Evolutionary conservation across 2,888 invertebrate species (phyloP).

Genomic region (Tetragonula carbonaria): DNA sequence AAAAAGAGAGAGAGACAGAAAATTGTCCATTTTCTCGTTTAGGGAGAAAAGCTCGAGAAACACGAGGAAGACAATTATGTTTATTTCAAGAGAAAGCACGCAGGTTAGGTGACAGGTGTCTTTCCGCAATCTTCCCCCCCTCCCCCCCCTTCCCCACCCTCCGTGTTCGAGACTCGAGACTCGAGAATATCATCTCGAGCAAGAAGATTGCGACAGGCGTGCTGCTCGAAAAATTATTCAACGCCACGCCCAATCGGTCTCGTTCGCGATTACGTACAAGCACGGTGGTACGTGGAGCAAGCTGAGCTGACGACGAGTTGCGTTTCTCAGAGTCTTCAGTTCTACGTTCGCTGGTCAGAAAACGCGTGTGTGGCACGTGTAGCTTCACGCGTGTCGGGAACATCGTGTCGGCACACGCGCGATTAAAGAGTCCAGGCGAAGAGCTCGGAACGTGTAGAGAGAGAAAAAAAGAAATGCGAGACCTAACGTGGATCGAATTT

Average conservation of each 20-base stretch:
- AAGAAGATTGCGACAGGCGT: neutral
- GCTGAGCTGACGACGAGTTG: too few relatives aligned
- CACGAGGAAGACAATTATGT: too few relatives aligned
- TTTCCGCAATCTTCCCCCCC: neutral
- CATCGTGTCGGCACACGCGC: too few relatives aligned
- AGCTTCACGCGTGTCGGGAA: neutral
- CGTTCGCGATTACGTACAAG: neutral
- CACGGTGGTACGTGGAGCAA: neutral
- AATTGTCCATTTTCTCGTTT: neutral
- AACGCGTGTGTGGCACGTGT: conserved; percentile 8
- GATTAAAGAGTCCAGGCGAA: too few relatives aligned
- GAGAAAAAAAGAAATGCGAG: too few relatives aligned
- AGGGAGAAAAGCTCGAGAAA: neutral
- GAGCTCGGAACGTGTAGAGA: too few relatives aligned
- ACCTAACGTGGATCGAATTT: too few relatives aligned
- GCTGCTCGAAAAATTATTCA: conserved; percentile 16
- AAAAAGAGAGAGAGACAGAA: too few relatives aligned
- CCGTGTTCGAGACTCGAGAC: neutral
- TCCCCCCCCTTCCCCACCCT: neutral
- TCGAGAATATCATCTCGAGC: neutral
- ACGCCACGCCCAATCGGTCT: conserved; percentile 53
- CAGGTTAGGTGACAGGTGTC: too few relatives aligned
- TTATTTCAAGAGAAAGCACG: neutral
- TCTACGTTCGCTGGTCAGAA: too few relatives aligned
- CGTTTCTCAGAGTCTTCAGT: too few relatives aligned